Base-by-base conservation (phyloP, 2,888 invertebrate genomes). In the Lomographa bimaculata region DNA sequence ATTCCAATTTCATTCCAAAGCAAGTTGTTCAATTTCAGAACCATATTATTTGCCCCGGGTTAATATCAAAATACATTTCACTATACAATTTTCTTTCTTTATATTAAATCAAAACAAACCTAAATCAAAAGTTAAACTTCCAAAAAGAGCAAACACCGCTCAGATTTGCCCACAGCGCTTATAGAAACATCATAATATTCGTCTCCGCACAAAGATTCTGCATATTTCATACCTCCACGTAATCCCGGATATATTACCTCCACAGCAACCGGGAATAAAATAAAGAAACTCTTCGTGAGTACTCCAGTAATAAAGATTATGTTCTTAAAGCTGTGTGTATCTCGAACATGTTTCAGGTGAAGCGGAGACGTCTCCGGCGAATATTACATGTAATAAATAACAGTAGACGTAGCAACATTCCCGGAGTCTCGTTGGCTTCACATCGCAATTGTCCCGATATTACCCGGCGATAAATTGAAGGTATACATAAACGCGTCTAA, bases 381-480 rank as follows among this genome's bases (percentile, higher is more conserved):
- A 79, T 80, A 81, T 82, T 80, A 80, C 79, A 56, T 72, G 65
- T 65, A 77, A 81, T 83, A 83, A 82, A 80, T 82, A 81, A 80
- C 63, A 63, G 59, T 60, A 61, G 63, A 65, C 51, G 61, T 53
- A 54, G 59, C 64, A 65, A 73, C 78, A 73, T 77, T 72, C 71
- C 67, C 66, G 60, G 64, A 69, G 64, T 64, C 70, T 72, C 73
- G 68, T 74, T 74, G 65, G 64, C 73, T 71, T 71, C 61, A 64
- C 65, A 72, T 69, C 64, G 73, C 77, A 79, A 79, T 78, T 73
- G 77, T 80, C 78, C 71, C 68, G 71, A 82, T 83, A 82, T 83
- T 82, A 83, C 80, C 77, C 66, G 72, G 64, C 63, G 71, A 77
- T 83, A 80, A 81, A 80, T 79, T 76, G 54, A 49, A 30, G 50